Conservation (phyloP, 2,113 vertebrate genomes). For the Grantiella picta region DNA sequence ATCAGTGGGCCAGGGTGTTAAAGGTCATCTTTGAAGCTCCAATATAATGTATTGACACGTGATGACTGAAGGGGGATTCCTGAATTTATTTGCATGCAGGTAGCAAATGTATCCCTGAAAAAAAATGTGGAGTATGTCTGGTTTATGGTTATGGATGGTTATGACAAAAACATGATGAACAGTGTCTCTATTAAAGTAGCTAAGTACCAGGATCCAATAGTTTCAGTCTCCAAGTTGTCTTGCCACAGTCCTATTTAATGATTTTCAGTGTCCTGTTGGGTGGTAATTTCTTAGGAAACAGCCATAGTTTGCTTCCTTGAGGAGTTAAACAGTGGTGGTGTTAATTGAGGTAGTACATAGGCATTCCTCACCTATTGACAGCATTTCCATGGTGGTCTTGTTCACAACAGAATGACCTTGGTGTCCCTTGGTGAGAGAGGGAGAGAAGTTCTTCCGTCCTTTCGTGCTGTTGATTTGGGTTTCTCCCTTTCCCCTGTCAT, state of each 20-base stretch:
- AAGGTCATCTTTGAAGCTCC: neutral
- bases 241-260: neutral
- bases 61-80: neutral
- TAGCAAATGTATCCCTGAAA: neutral
- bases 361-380: neutral
- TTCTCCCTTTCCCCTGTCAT: neutral
- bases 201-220: neutral
- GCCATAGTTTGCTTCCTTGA: neutral
- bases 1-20: neutral
- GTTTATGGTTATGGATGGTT: neutral
- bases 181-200: neutral
- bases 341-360: neutral
- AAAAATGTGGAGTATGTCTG: neutral
- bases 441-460: neutral
- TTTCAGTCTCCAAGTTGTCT: neutral
- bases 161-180: neutral
- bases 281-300: neutral
- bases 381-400: neutral
- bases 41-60: neutral
- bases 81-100: neutral
- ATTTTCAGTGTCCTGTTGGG: neutral
- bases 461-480: neutral
- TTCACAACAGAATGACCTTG: neutral
- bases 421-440: neutral
- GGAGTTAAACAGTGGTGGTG: neutral